Evolutionary conservation across 2,113 vertebrate genomes (phyloP).

Genomic region (Tretioscincus oriximinensis): DNA sequence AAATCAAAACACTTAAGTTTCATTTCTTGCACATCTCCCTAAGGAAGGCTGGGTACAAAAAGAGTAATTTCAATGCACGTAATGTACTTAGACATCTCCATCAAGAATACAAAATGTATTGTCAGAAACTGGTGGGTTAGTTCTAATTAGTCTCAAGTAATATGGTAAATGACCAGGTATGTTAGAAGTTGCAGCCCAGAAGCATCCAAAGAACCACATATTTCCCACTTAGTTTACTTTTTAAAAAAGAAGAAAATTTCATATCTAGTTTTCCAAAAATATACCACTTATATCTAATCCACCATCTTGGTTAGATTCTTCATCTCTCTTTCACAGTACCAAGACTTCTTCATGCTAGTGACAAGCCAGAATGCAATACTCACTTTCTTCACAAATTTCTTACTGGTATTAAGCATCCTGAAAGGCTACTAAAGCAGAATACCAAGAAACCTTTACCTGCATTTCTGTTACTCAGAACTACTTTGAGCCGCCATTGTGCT

Average conservation of each 20-base stretch:
- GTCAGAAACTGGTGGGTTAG: too few relatives aligned
- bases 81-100: too few relatives aligned
- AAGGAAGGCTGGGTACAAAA: too few relatives aligned
- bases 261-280: neutral
- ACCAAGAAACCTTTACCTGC: slow-evolving; percentile 71
- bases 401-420: neutral
- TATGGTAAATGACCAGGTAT: neutral
- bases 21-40: too few relatives aligned
- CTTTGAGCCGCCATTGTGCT: slow-evolving; percentile 92
- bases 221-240: neutral
- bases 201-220: too few relatives aligned
- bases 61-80: too few relatives aligned
- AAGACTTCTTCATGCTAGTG: neutral
- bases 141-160: too few relatives aligned
- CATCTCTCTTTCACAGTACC: too few relatives aligned
- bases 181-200: neutral
- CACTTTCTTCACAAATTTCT: neutral
- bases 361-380: neutral
- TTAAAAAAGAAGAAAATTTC: neutral
- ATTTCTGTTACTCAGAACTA: slow-evolving; percentile 85
- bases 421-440: neutral
- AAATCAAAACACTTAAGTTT: too few relatives aligned
- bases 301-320: too few relatives aligned
- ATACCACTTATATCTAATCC: too few relatives aligned
- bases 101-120: too few relatives aligned